A percentile compares a stretch with the other conserved stretches of the same genome.
Conservation (phyloP, 2,797 vertebrate species). For the Peromyscus nudipes region DNA sequence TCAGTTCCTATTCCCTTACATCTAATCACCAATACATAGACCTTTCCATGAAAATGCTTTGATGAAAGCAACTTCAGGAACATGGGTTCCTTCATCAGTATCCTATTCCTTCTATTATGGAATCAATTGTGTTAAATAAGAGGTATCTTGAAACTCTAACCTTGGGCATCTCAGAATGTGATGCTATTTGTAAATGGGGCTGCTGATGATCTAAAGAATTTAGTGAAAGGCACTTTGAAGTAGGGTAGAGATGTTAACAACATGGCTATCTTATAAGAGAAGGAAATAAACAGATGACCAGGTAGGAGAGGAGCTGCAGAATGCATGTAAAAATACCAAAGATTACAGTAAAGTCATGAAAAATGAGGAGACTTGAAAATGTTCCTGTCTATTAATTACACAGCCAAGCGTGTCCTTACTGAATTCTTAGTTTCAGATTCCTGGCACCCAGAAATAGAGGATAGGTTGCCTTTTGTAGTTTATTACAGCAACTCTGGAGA, state of each 20-base stretch:
- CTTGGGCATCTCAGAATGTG: neutral
- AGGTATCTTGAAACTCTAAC: neutral
- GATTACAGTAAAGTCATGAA: neutral
- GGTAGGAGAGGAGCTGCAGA: neutral
- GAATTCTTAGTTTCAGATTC: neutral
- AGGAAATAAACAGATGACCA: neutral
- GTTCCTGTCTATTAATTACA: neutral
- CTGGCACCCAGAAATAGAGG: neutral
- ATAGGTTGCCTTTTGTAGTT: neutral
- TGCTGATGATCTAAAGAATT: neutral
- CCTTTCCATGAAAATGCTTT: neutral
- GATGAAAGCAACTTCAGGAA: neutral
- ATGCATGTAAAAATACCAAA: neutral
- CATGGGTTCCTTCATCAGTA: neutral
- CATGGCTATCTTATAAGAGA: neutral
- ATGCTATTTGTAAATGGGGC: neutral
- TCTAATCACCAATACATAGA: neutral
- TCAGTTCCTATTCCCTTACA: neutral
- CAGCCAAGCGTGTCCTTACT: neutral
- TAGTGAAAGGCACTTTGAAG: neutral
- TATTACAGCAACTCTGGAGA: neutral
- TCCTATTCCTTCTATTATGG: neutral
- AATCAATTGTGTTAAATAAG: neutral
- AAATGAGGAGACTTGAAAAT: neutral
- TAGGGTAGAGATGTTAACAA: fast-evolving